Evolutionary conservation across 2,797 vertebrate species (phyloP), one percentile per base, ranked within the genome.

Genomic region (Silurus aristotelis): DNA sequence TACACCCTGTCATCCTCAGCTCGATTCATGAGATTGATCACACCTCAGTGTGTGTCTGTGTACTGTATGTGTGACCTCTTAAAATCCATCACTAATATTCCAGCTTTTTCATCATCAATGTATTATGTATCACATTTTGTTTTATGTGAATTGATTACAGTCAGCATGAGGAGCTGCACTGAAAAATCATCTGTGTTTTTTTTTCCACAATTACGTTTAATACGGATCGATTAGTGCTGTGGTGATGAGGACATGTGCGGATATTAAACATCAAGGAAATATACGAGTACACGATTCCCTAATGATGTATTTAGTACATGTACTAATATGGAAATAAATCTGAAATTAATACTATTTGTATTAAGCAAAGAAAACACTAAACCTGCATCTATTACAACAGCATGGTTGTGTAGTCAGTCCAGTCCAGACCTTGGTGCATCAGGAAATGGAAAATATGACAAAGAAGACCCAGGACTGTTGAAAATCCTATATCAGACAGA

Each of bases 51-150:
- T 27, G 75, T 31, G 71, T 75, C 68, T 64, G 55, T 80, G 46
- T 52, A 22, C 52, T 80, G 46, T 52, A 22, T 75, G 72, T 55
- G 48, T 48, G 66, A 72, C 70, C 82, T 63, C 25, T 79, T 79
- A 56, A 84, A 79, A 84, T 46, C 78, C 27, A 86, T 73, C 19
- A 67, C 15, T 48, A 60, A 85, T 83, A 58, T 83, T 87, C 66
- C 56, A 25, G 58, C 71, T 64, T 27, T 64, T 82, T 86, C n/a
- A 80, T 80, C 61, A 80, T 80, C 64, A 80, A 80, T 64, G 78
- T n/a, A 80, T 80, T 66, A 66, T 64, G 78, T 80, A 80, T 80
- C 78, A 6, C 68, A 43, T 20, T 46, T 31, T 71, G 75, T 38
- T 58, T 84, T 15, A 14, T 60, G 46, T 70, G 43, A 52, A 80